Conservation (phyloP, 2,888 invertebrate genomes). For the Pseudococcus longispinus region DNA sequence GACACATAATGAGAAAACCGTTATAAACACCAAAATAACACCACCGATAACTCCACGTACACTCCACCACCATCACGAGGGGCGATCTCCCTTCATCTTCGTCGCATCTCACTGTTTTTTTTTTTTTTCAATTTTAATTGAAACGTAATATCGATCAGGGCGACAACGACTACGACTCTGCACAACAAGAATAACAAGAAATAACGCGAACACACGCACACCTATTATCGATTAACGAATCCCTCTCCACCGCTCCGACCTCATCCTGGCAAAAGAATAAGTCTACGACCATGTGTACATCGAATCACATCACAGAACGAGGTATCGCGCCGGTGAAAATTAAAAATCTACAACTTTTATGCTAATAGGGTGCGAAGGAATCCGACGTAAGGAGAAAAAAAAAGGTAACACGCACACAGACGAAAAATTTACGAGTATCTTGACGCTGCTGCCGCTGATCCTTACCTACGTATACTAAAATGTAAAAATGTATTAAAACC, state of each 20-base stretch:
- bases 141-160: conserved; percentile 42
- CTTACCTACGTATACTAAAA: neutral
- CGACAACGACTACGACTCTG: neutral
- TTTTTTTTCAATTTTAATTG: conserved; percentile 29
- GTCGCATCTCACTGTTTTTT: neutral
- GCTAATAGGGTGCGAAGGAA: conserved; percentile 40
- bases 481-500: conserved; percentile 49
- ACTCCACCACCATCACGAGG: neutral
- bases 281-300: neutral
- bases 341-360: conserved; percentile 24
- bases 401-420: conserved; percentile 11
- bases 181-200: neutral
- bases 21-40: conserved; percentile 43
- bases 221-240: conserved; percentile 35
- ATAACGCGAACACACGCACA: conserved; percentile 19
- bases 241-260: neutral
- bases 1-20: conserved; percentile 27
- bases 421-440: neutral
- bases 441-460: neutral
- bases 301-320: neutral
- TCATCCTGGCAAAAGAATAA: neutral
- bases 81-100: neutral
- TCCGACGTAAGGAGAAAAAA: too few species aligned
- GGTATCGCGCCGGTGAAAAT: neutral
- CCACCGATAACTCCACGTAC: neutral